A percentile compares a stretch with the other conserved stretches of the same genome.
Conservation (phyloP, 2,797 vertebrate genomes). For the Amphiprion clarkii region DNA sequence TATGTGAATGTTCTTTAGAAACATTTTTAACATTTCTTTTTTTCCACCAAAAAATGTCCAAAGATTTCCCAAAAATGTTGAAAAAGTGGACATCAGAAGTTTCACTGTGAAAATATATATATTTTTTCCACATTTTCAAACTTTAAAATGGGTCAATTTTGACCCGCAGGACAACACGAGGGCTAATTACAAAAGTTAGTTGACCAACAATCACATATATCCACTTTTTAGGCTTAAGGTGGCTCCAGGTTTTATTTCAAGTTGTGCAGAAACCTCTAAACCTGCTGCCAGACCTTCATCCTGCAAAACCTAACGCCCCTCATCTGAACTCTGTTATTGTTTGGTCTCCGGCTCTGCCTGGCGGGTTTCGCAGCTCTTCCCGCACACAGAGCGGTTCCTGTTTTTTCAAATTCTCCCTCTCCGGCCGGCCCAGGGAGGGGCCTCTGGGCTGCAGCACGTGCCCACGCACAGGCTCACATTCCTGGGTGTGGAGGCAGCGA, state of each 20-base stretch:
- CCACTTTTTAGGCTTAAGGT: not conserved
- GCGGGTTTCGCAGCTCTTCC: not conserved
- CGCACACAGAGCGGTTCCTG: slow-evolving; percentile 45
- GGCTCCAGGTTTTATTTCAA: rapidly evolving
- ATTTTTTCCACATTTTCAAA: too few relatives aligned
- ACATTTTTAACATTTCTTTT: too few relatives aligned
- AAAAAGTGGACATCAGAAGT: too few relatives aligned
- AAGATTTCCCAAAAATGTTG: too few relatives aligned
- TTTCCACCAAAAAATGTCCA: too few relatives aligned
- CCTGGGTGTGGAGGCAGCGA: slow-evolving; percentile 25
- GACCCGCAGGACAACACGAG: too few relatives aligned
- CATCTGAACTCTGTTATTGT: slow-evolving; percentile 3
- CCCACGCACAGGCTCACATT: slow-evolving; percentile 40
- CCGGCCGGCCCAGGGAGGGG: slow-evolving; percentile 38
- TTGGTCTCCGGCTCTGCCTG: not conserved
- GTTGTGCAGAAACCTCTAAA: not conserved
- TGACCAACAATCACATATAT: too few relatives aligned
- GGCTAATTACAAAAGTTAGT: too few relatives aligned
- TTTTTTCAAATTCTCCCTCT: slow-evolving; percentile 79
- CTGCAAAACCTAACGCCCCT: not conserved
- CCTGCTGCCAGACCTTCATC: not conserved
- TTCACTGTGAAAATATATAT: too few relatives aligned
- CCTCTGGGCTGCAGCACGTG: slow-evolving; percentile 53
- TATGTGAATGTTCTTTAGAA: too few relatives aligned
- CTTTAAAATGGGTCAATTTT: too few relatives aligned